Base-by-base conservation (phyloP, 2,888 invertebrate genomes). In the Neoitamus cyanurus region DNA sequence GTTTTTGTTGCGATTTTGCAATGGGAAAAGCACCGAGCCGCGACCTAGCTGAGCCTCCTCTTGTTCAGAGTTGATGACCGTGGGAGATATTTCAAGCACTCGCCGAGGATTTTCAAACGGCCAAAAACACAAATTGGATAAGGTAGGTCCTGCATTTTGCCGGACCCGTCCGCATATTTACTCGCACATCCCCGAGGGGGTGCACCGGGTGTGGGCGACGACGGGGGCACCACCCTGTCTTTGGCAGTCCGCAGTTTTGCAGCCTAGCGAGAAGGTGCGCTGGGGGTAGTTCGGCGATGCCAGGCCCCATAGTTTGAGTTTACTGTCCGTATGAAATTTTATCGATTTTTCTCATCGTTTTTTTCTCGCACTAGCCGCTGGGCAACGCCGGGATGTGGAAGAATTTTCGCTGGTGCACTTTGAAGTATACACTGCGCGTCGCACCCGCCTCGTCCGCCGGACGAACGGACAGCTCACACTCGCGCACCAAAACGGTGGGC, bases 91-190 rank as follows among this genome's bases (percentile, higher is more conserved):
- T 85, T 84, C 80, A 86, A 85, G 85, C 84, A 85, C 46, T 83
- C 83, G 72, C 80, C 48, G 85, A 84, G 85, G 58, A 86, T 84
- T 85, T 86, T 85, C 85, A 84, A 86, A 86, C 84, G 85, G 83
- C 86, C 86, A 83, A 86, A 86, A 86, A 86, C 86, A 84, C 85
- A 86, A 86, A 86, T 86, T 86, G 85, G 86, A 84, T 85, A 86
- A 86, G 85, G 85, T 86, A 86, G 84, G 70, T 82, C 85, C 80
- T 85, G 70, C 58, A 84, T 68, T 48, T 77, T 69, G 83, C 75
- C 7, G 15, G 75, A n/a, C 36, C 48, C 82, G 58, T 77, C 30
- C 82, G 83, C 78, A 48, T 84, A 83, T 70, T 83, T 77, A 80
- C 70, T 68, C 82, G 37, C 37, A 82, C 48, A 85, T 75, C 46